Percentiles rank a stretch among this genome's conserved stretches.
Evolutionary conservation across 1,140 invertebrate species (phyloP).

Genomic region (Tetramorium simillimum): DNA sequence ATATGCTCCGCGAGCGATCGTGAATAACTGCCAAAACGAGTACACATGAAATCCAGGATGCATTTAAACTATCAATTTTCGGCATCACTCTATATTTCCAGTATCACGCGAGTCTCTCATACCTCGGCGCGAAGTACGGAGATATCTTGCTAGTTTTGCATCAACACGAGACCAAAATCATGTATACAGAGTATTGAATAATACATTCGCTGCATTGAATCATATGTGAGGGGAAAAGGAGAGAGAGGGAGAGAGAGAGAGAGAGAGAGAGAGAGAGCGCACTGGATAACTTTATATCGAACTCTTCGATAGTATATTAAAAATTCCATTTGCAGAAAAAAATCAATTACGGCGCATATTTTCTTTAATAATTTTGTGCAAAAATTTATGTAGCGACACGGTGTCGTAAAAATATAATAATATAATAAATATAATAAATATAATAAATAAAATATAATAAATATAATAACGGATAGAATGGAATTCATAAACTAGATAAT

Average conservation of each 20-base stretch:
- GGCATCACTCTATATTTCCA: conserved; percentile 21
- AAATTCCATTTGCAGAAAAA: not conserved
- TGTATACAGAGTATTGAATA: not conserved
- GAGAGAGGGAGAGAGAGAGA: not conserved
- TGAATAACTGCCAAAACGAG: not conserved
- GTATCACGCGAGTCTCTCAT: conserved; percentile 35
- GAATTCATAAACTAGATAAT: conserved; percentile 15
- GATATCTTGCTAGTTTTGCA: conserved; percentile 37
- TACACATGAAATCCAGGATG: conserved; percentile 5
- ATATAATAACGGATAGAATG: too few relatives aligned
- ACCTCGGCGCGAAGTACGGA: not conserved
- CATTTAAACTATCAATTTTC: conserved; percentile 49
- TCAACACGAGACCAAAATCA: not conserved
- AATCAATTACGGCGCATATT: not conserved
- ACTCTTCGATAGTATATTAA: conserved; percentile 1
- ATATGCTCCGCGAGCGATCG: conserved; percentile 6
- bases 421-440: too few relatives aligned
- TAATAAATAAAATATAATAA: too few relatives aligned
- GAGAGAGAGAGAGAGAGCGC: not conserved
- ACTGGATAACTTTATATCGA: not conserved
- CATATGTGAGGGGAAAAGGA: not conserved
- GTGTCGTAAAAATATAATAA: too few relatives aligned
- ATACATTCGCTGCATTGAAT: conserved; percentile 23
- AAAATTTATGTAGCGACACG: not conserved
- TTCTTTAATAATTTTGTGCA: not conserved